A percentile compares a stretch with the other conserved stretches of the same genome.
Evolutionary conservation across 2,797 vertebrate genomes (phyloP).

Genomic region (Falco novaeseelandiae): DNA sequence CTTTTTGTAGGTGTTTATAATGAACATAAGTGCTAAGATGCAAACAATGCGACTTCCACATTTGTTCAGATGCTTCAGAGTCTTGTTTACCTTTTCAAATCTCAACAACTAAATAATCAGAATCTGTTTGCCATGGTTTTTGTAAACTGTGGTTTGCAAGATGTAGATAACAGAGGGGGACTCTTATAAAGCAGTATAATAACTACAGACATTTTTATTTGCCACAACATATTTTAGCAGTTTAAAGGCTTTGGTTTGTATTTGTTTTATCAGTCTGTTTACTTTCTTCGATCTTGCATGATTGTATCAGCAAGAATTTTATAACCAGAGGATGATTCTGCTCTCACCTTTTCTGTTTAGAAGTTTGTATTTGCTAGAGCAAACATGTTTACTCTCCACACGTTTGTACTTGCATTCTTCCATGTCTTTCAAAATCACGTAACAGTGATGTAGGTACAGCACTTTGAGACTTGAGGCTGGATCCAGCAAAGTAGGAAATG

Average conservation of each 20-base stretch:
- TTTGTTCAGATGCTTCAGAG: conserved; percentile 12
- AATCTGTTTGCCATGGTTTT: conserved; percentile 21
- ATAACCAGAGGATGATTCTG: not conserved
- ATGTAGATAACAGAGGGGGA: conserved; percentile 7
- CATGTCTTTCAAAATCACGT: not conserved
- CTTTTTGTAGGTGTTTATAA: conserved; percentile 30
- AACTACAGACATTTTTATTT: conserved; percentile 12
- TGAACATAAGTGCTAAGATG: conserved; percentile 13
- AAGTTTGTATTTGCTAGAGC: not conserved
- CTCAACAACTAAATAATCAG: conserved; percentile 32
- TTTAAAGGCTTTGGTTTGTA: not conserved
- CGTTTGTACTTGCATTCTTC: not conserved
- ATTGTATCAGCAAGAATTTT: not conserved
- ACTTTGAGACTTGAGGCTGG: not conserved
- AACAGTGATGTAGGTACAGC: not conserved
- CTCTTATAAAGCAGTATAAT: not conserved
- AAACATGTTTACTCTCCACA: not conserved
- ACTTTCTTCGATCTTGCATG: not conserved
- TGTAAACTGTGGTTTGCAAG: conserved; percentile 16
- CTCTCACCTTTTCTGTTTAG: conserved; percentile 24
- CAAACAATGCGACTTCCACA: not conserved
- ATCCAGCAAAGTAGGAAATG: not conserved
- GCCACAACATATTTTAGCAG: not conserved
- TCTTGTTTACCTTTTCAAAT: conserved; percentile 52
- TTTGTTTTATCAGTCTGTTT: conserved; percentile 34